Evolutionary conservation across 2,113 vertebrate genomes (phyloP), one percentile per base, ranked within the genome.

Genomic region (Barnardius zonarius): DNA sequence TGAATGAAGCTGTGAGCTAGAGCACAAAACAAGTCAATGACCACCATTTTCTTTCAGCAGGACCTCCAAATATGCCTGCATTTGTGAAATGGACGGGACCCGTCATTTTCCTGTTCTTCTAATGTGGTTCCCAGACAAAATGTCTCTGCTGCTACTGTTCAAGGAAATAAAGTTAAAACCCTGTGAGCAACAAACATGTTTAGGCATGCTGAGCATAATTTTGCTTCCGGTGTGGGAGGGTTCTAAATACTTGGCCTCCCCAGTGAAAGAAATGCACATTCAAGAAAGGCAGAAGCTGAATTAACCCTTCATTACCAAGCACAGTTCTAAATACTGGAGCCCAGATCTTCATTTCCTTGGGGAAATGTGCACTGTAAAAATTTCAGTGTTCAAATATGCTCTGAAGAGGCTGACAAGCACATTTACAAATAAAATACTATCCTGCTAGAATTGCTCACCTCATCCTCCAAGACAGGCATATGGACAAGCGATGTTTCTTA

Each of bases 211-310:
- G 54, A 82, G 62, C 81, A 84, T 63, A 73, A 92, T 94, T 94
- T 91, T 85, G 41, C 49, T 92, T 88, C 81, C 81, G 93, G 74
- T 93, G 77, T 95, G 92, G 96, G 95, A 92, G 91, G 57, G 86
- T 48, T 81, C 54, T 66, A 91, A 96, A 85, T 91, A 92, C 44
- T 93, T 90, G 70, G 91, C 88, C 92, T 93, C 75, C 90, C 83
- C 92, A 87, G 59, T 37, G 81, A 91, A 91, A 86, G 39, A 95
- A 95, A 80, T 48, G 25, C 79, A 78, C 41, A 57, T 63, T 92
- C 37, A 69, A 83, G 46, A 62, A 81, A 88, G 75, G 52, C 86
- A 90, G 43, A 75, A 83, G 59, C 57, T 59, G 80, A 89, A 87
- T 95, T 96, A 97, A 96, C 96, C 74, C 83, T 85, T 89, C 33